A percentile compares a stretch with the other conserved stretches of the same genome.
These are phyloP conservation scores for Eristalis arbustorum DNA, from an alignment of 2,888 invertebrate genomes.

Conservation along the genomic window DNA sequence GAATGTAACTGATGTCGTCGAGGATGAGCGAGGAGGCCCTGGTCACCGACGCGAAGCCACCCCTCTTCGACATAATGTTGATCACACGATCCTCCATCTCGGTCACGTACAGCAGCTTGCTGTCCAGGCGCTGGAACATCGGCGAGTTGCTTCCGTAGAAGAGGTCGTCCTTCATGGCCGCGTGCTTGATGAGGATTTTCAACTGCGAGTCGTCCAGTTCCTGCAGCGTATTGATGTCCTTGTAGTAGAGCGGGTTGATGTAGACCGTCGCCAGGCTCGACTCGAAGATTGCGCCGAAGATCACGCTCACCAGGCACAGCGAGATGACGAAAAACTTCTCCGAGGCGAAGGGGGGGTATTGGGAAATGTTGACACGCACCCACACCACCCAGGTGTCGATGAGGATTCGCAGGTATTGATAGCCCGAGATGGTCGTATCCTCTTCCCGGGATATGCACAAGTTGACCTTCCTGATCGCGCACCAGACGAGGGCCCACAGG, in stretches of 20 bases:
- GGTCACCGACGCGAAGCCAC: slow-evolving; percentile 76
- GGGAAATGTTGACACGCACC: slow-evolving; percentile 76
- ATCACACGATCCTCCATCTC: slow-evolving; percentile 75
- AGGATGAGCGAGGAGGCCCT: slow-evolving; percentile 75
- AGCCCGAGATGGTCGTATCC: neutral
- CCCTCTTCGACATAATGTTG: slow-evolving; percentile 72
- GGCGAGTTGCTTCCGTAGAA: slow-evolving; percentile 76
- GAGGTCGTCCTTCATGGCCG: slow-evolving; percentile 78
- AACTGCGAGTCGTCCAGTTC: slow-evolving; percentile 77
- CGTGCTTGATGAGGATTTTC: slow-evolving; percentile 78
- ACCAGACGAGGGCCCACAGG: slow-evolving; percentile 75
- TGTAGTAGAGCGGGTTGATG: slow-evolving; percentile 78
- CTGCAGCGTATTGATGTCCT: slow-evolving; percentile 78
- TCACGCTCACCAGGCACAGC: slow-evolving; percentile 78
- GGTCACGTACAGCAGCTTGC: slow-evolving; percentile 74
- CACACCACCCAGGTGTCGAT: slow-evolving; percentile 78
- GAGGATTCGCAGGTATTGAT: slow-evolving; percentile 73
- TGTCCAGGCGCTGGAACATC: slow-evolving; percentile 75
- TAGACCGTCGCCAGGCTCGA: slow-evolving; percentile 80
- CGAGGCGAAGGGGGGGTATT: slow-evolving; percentile 77
- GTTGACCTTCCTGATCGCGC: slow-evolving; percentile 74
- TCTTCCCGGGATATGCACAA: slow-evolving; percentile 41
- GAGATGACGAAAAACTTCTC: slow-evolving; percentile 79
- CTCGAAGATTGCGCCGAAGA: slow-evolving; percentile 79
- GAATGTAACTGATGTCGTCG: slow-evolving; percentile 75